Base-by-base conservation (phyloP, 1,140 invertebrate species). In the Eulimnadia texana region DNA sequence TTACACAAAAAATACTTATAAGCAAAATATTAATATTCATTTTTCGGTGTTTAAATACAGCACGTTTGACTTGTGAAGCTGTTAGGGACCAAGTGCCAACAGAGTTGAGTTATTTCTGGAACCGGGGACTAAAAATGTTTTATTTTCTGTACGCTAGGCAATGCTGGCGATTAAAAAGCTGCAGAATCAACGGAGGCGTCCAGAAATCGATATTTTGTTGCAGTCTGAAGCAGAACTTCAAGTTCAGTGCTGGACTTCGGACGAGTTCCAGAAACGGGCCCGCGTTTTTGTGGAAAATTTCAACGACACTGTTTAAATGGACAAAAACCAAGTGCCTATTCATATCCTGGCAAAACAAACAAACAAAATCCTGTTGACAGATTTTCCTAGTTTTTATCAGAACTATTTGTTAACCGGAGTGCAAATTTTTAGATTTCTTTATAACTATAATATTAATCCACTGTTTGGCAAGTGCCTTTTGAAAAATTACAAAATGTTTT, bases 181-280 rank as follows among this genome's bases (percentile, higher is more conserved):
- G 50, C 64, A 83, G 61, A 76, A 79, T 51, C 71, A 77, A 52
- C 72, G 72, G 63, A 62, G 80, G n/a, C 73, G 74, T 47, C 69
- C 71, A 60, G 77, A 74, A 64, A 70, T 84, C 24, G 76, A 80
- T 51, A 71, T 74, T 6, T 73, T 76, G 25, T 68, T 86, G 47
- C 79, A 81, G 47, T 74, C 74, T 1, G 83, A 84, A 71, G 75
- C 74, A 3, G 75, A 77, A 61, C 70, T 79, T 13, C 72, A 85
- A 23, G 70, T 79, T 11, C 76, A 84, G 50, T 81, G 84, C 63
- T 86, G 84, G 83, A 75, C 74, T 60, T 79, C 78, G n/a, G 62
- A 70, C 1, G 81, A 83, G 66, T 83, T 80, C 71, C 80, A 82
- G 67, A 64, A 63, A 2, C 54, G 55, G 13, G 63, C 65, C 3